Percentiles rank a stretch among this genome's conserved stretches.
Conservation (phyloP, 30 jellyfish, hydroid and myxozoan genomes). For the Nemopilema nomurai region DNA sequence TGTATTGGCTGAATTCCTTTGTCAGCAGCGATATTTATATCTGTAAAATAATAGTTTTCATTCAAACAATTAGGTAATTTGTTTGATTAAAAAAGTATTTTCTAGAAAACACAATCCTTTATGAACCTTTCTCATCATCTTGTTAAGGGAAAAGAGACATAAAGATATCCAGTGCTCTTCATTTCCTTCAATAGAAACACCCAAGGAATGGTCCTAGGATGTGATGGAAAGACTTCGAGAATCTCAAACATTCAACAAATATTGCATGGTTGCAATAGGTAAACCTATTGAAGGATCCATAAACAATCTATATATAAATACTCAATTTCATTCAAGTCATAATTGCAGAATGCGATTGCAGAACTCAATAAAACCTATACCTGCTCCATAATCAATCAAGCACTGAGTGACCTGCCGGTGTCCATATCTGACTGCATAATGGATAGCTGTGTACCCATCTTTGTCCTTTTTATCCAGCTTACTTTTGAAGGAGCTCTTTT, state of each 20-base stretch:
- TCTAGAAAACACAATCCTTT: background rate
- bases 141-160: too few relatives aligned
- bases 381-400: conserved; percentile 52
- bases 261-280: too few relatives aligned
- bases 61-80: background rate
- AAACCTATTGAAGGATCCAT: too few relatives aligned
- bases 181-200: too few relatives aligned
- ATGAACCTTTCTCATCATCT: too few relatives aligned
- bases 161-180: too few relatives aligned
- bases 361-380: conserved; percentile 17
- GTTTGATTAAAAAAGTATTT: too few relatives aligned
- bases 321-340: background rate
- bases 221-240: too few relatives aligned
- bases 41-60: conserved; percentile 5
- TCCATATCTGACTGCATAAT: conserved; percentile 82
- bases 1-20: conserved; percentile 82
- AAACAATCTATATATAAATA: background rate
- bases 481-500: background rate
- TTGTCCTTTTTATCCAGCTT: conserved; percentile 58
- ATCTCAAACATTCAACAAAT: too few relatives aligned
- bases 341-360: background rate
- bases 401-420: conserved; percentile 49
- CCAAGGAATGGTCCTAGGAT: too few relatives aligned
- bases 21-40: conserved; percentile 45
- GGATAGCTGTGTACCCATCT: conserved; percentile 68